Evolutionary conservation across 1,140 invertebrate species (phyloP).

Genomic region (Meloidogyne exigua): DNA sequence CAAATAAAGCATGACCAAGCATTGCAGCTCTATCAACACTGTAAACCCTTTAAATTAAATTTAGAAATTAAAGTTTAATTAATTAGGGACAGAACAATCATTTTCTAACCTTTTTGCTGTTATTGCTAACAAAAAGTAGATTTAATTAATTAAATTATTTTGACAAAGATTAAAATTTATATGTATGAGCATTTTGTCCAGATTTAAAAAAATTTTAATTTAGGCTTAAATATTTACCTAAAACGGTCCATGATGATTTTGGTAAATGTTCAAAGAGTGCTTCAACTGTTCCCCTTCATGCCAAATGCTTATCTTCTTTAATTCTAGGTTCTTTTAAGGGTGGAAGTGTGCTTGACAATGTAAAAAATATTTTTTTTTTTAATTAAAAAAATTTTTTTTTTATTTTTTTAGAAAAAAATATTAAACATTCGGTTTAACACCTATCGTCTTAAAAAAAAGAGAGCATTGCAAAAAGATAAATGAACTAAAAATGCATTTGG

Average conservation of each 20-base stretch:
- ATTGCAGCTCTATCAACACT: slow-evolving; percentile 18
- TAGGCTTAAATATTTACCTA: slow-evolving; percentile 32
- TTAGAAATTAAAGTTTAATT: background rate
- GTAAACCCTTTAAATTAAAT: background rate
- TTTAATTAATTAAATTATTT: background rate
- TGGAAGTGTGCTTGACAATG: background rate
- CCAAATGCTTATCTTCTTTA: slow-evolving; percentile 34
- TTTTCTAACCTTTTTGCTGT: slow-evolving; percentile 25
- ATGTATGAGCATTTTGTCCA: background rate
- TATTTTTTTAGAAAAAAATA: slow-evolving; percentile 1
- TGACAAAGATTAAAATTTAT: background rate
- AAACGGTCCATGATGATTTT: slow-evolving; percentile 32
- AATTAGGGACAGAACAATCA: slow-evolving; percentile 20
- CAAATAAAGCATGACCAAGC: slow-evolving; percentile 17
- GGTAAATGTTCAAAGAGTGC: slow-evolving; percentile 26
- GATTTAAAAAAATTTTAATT: background rate
- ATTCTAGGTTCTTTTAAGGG: slow-evolving; percentile 28
- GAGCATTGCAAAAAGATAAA: slow-evolving; percentile 3
- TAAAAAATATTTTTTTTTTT: background rate
- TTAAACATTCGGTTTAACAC: background rate
- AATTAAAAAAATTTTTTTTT: no score
- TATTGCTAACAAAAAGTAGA: slow-evolving; percentile 14
- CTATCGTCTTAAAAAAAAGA: slow-evolving; percentile 9
- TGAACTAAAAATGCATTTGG: background rate
- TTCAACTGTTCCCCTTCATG: slow-evolving; percentile 30